A percentile compares a stretch with the other conserved stretches of the same genome.
These are phyloP conservation scores for Engystomops pustulosus DNA, from an alignment of 2,113 vertebrate species.

Conservation along the genomic window DNA sequence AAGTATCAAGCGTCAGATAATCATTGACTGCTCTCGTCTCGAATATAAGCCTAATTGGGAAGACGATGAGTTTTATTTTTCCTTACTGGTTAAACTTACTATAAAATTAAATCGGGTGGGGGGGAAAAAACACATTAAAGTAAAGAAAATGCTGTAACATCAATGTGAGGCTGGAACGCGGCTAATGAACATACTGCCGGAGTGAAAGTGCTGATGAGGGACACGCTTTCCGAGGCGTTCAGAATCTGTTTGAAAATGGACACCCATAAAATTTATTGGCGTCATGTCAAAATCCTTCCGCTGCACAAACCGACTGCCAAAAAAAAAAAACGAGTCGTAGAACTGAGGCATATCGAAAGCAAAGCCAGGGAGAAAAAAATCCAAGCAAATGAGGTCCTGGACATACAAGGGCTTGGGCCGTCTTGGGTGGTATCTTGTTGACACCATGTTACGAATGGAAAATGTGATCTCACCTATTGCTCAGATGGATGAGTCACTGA, in stretches of 20 bases:
- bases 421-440: neutral
- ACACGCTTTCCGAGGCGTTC: constrained; percentile 9
- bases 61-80: neutral
- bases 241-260: constrained; percentile 34
- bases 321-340: neutral
- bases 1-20: neutral
- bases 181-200: constrained; percentile 34
- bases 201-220: constrained; percentile 26
- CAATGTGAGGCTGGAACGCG: constrained; percentile 14
- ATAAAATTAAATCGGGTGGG: constrained; percentile 30
- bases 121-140: constrained; percentile 32
- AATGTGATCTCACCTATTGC: constrained; percentile 2
- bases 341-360: neutral
- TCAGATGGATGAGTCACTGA: neutral
- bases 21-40: too few relatives aligned
- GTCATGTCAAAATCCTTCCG: constrained; percentile 14
- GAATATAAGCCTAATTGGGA: neutral
- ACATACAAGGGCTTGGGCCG: neutral
- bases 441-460: neutral
- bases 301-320: neutral
- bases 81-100: neutral
- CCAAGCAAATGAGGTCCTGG: neutral
- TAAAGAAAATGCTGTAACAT: constrained; percentile 23
- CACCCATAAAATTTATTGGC: constrained; percentile 34
- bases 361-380: neutral